Evolutionary conservation across 2,888 invertebrate species (phyloP).

Genomic region (Arenicola marina): DNA sequence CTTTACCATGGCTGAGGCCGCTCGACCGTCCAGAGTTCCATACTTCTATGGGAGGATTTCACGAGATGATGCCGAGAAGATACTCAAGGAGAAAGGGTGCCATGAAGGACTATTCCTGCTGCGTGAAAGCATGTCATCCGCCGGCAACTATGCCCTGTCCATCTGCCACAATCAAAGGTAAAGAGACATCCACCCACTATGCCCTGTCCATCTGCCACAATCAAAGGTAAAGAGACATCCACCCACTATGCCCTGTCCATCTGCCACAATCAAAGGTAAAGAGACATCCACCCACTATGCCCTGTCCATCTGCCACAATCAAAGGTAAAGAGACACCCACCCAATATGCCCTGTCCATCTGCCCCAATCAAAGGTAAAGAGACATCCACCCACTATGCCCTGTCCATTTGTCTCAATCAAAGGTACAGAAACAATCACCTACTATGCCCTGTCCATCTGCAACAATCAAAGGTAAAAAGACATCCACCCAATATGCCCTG

Average conservation of each 20-base stretch:
- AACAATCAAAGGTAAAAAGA: no score
- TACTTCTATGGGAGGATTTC: slow-evolving; percentile 61
- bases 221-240: slow-evolving; percentile 47
- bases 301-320: slow-evolving; percentile 54
- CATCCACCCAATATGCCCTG: no score
- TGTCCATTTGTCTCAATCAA: no score
- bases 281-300: slow-evolving; percentile 61
- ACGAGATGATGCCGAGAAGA: slow-evolving; percentile 58
- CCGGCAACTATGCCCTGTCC: slow-evolving; percentile 59
- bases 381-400: no score
- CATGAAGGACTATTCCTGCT: slow-evolving; percentile 56
- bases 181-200: slow-evolving; percentile 59
- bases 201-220: slow-evolving; percentile 57
- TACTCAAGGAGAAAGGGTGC: slow-evolving; percentile 43
- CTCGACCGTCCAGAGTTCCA: slow-evolving; percentile 15
- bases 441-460: no score
- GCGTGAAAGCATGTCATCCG: slow-evolving; percentile 55
- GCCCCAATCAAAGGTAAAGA: no score
- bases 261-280: slow-evolving; percentile 50
- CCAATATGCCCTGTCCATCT: no score
- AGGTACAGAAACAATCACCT: no score
- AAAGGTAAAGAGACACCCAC: no score
- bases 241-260: slow-evolving; percentile 60
- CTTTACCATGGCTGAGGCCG: slow-evolving; percentile 9
- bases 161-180: slow-evolving; percentile 53